Evolutionary conservation across 2,113 vertebrate genomes (phyloP), one percentile per base, ranked within the genome.

Genomic region (Gracilinanus agilis): DNA sequence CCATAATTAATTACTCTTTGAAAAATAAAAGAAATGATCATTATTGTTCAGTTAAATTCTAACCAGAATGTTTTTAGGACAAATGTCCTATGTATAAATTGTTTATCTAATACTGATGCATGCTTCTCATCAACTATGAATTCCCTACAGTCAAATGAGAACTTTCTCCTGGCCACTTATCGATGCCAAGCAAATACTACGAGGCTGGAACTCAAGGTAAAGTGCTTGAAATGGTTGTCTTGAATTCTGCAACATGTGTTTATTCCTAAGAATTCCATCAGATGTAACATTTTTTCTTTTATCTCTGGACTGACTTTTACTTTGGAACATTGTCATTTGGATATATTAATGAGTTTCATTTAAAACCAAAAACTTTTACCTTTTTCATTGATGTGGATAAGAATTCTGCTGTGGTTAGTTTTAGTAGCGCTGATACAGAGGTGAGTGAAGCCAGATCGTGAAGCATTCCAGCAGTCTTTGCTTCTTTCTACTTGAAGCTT

Each of bases 341-440:
- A 54, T 90, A 13, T 24, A 3, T 5, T 40, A 1, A 24, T 90
- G 67, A 40, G 13, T 88, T 94, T 90, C 93, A 58, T 89, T 55
- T 95, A 90, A 54, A 54, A 24, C 29, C 40, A 58, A 58, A 90
- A 40, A n/a, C 24, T 16, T n/a, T 49, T 54, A 0, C 61, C 55
- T 90, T 49, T 89, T 54, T 40, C n/a, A n/a, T 99, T 96, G 99
- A 99, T 94, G 99, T 99, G 97, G 99, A 99, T 97, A 99, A 99
- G 98, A 99, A 99, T 98, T 99, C 99, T 53, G 99, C 99, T 3
- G 99, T 99, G 91, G 99, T 99, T 97, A 99, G 99, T 98, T 99
- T 99, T 97, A 99, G 99, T 98, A 99, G 99, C 98, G 99, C 99
- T 98, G 99, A 99, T 98, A 98, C 99, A 90, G 99, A 99, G 99